A percentile compares a stretch with the other conserved stretches of the same genome.
phyloP scores from a whole-genome alignment of 2,888 invertebrate species.

The Arrhopalites spinosus region DNA sequence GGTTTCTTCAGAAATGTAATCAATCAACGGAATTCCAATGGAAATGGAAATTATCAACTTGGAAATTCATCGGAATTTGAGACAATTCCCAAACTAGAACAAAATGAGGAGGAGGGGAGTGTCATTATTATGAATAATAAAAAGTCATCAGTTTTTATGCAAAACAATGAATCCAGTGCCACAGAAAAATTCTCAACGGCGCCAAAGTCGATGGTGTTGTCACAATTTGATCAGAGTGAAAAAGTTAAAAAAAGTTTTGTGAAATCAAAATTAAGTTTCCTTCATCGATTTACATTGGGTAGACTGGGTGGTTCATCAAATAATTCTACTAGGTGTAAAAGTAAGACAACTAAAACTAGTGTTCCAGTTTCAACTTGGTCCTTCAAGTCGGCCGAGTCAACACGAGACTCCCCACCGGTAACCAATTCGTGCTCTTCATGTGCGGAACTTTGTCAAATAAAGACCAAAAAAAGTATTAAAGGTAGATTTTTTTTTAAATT shows the following conservation, averaged over 20 bases:
- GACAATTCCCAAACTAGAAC: too few relatives aligned
- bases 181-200: background rate
- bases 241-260: slow-evolving; percentile 29
- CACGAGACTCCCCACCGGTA: slow-evolving; percentile 13
- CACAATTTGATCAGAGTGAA: too few relatives aligned
- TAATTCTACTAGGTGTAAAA: slow-evolving; percentile 8
- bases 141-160: too few relatives aligned
- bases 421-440: slow-evolving; percentile 17
- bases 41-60: too few relatives aligned
- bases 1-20: background rate
- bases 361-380: slow-evolving; percentile 35
- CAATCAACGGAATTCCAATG: background rate
- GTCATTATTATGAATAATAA: slow-evolving; percentile 16
- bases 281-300: slow-evolving; percentile 39
- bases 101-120: background rate
- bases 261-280: slow-evolving; percentile 40
- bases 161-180: too few relatives aligned
- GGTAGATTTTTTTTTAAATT: background rate
- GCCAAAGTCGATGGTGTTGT: too few relatives aligned
- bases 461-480: background rate
- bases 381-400: slow-evolving; percentile 21
- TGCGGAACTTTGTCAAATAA: slow-evolving; percentile 10
- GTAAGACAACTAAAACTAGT: slow-evolving; percentile 8
- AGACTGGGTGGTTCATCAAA: slow-evolving; percentile 37
- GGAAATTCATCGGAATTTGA: too few relatives aligned